These are phyloP conservation scores for Empis livida DNA, from an alignment of 2,888 invertebrate genomes.

Conservation along the genomic window DNA sequence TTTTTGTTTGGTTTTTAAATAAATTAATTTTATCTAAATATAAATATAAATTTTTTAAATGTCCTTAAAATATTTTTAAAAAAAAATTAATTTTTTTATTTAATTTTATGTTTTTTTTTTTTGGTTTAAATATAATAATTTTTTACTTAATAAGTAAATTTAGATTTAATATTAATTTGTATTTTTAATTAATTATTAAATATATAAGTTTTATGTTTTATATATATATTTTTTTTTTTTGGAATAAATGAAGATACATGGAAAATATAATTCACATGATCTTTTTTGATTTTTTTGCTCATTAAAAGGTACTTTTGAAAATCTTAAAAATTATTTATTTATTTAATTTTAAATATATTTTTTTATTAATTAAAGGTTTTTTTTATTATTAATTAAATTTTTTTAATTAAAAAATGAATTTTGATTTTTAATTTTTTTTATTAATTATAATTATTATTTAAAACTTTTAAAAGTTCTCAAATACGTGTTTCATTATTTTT, in stretches of 20 bases:
- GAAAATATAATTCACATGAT: slow-evolving; percentile 1
- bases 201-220: too few species aligned
- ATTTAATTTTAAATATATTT: not conserved
- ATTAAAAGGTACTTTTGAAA: slow-evolving; percentile 1
- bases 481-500: not conserved
- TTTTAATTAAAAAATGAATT: not conserved
- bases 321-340: not conserved
- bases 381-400: not conserved
- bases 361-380: not conserved
- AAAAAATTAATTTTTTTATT: too few species aligned
- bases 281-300: slow-evolving; percentile 1
- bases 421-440: not conserved
- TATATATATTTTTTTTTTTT: not conserved
- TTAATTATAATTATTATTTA: not conserved
- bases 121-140: too few species aligned
- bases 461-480: not conserved
- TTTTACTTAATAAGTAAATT: too few species aligned
- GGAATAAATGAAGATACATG: not conserved
- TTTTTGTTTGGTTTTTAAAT: too few species aligned
- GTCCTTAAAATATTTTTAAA: too few species aligned
- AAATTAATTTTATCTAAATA: too few species aligned
- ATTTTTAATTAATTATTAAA: not conserved
- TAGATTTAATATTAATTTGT: not conserved
- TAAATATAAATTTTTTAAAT: too few species aligned
- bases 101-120: too few species aligned